Conservation (phyloP, 2,888 invertebrate species). For the Sinopyrophorus schimmeli region DNA sequence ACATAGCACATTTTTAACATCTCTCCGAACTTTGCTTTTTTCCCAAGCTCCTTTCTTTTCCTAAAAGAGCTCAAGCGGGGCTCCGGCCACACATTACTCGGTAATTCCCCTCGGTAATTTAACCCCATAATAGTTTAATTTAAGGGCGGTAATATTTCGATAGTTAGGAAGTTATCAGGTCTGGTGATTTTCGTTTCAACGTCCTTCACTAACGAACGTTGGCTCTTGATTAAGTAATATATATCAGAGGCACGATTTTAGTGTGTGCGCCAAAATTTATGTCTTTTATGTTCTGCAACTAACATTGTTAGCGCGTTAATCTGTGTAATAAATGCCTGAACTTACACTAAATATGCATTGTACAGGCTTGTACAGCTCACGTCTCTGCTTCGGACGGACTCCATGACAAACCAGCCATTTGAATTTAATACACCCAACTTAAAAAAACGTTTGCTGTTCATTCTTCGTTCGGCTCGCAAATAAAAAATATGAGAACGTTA, state of each 20-base stretch:
- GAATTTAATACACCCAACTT: too few species aligned
- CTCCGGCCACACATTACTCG: constrained; percentile 5
- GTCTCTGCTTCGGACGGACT: constrained; percentile 17
- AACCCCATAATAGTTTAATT: constrained; percentile 14
- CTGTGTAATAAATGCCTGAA: constrained; percentile 16
- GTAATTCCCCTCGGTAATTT: constrained; percentile 4
- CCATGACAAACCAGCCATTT: too few species aligned
- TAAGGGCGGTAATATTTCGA: constrained; percentile 3
- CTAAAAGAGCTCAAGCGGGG: too few species aligned
- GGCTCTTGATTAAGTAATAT: constrained; percentile 8
- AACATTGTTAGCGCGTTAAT: constrained; percentile 18
- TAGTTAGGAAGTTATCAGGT: constrained; percentile 7
- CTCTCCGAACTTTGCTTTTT: too few species aligned
- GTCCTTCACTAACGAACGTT: constrained; percentile 5
- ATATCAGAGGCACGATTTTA: neutral
- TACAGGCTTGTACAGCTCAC: constrained; percentile 11
- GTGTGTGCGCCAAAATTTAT: constrained; percentile 7
- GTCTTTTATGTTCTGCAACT: constrained; percentile 16
- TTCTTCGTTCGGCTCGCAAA: too few species aligned
- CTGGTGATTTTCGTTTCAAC: constrained; percentile 11
- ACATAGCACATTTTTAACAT: too few species aligned
- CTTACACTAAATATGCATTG: constrained; percentile 16
- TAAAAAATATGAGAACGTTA: too few species aligned
- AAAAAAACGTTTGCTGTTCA: too few species aligned
- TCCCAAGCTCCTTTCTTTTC: too few species aligned